These are phyloP conservation scores for Channa argus DNA, from an alignment of 2,113 vertebrate species.

Conservation along the genomic window DNA sequence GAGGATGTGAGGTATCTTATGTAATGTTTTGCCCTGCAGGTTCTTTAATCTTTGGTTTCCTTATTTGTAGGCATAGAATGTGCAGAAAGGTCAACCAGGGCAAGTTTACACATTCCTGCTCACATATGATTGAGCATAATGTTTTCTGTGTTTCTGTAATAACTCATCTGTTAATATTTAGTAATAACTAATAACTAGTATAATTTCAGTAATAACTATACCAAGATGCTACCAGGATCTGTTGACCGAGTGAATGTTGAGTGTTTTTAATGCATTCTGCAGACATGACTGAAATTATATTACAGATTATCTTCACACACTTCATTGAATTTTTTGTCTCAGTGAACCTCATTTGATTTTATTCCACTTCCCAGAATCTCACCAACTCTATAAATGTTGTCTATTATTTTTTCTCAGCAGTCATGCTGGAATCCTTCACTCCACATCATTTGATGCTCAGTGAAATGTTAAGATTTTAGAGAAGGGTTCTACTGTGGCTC, in stretches of 20 bases:
- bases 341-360: conserved; percentile 49
- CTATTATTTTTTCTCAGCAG: conserved; percentile 33
- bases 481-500: conserved; percentile 37
- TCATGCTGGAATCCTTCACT: conserved; percentile 48
- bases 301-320: background rate
- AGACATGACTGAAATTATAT: too few relatives aligned
- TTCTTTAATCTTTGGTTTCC: conserved; percentile 40
- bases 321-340: background rate
- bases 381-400: conserved; percentile 30
- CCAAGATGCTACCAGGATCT: background rate
- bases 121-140: conserved; percentile 1
- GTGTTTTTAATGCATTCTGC: too few relatives aligned
- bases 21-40: conserved; percentile 31
- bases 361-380: conserved; percentile 19
- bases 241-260: too few relatives aligned
- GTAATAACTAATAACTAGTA: too few relatives aligned
- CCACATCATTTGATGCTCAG: conserved; percentile 26
- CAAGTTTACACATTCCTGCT: conserved; percentile 51
- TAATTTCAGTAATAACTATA: too few relatives aligned
- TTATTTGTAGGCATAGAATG: conserved; percentile 35
- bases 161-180: too few relatives aligned
- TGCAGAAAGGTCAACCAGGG: conserved; percentile 28
- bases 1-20: conserved; percentile 38
- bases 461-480: conserved; percentile 18
- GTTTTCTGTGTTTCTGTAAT: too few relatives aligned